Evolutionary conservation across 2,797 vertebrate species (phyloP).

Genomic region (Paratrypauchen microcephalus): DNA sequence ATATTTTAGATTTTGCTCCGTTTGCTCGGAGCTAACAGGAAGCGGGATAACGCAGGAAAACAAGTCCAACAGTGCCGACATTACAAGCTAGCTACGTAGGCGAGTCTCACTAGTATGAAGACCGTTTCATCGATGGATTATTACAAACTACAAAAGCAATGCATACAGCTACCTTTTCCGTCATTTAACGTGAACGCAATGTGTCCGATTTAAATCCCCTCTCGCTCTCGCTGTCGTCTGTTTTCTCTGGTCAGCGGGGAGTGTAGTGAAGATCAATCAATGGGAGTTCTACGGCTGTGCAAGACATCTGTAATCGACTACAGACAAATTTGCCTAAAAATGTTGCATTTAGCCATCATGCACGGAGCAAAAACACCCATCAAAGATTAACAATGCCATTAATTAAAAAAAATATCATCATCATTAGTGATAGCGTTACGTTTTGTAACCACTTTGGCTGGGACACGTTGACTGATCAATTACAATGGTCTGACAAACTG

Average conservation of each 20-base stretch:
- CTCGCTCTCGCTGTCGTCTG: slow-evolving; percentile 61
- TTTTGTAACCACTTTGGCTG: neutral
- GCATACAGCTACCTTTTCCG: slow-evolving; percentile 29
- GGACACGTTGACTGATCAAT: slow-evolving; percentile 32
- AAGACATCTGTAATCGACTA: slow-evolving; percentile 55
- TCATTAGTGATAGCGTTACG: neutral
- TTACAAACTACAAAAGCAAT: neutral
- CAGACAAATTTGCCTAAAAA: slow-evolving; percentile 15
- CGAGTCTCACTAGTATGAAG: neutral
- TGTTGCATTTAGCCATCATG: fast-evolving
- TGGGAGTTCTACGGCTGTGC: slow-evolving; percentile 67
- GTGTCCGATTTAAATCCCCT: slow-evolving; percentile 68
- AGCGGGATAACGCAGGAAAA: slow-evolving; percentile 67
- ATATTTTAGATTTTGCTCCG: slow-evolving; percentile 56
- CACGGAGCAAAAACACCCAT: neutral
- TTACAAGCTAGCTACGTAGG: slow-evolving; percentile 58
- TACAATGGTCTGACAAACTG: slow-evolving; percentile 56
- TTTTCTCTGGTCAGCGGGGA: slow-evolving; percentile 75
- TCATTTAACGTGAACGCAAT: slow-evolving; percentile 35
- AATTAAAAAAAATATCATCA: neutral
- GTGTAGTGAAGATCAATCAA: slow-evolving; percentile 77
- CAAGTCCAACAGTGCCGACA: slow-evolving; percentile 69
- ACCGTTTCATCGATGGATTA: slow-evolving; percentile 3
- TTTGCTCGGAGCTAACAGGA: slow-evolving; percentile 73
- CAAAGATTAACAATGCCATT: neutral